These are phyloP conservation scores for Cecidostiba fungosa DNA, from an alignment of 2,888 invertebrate species.

Conservation along the genomic window DNA sequence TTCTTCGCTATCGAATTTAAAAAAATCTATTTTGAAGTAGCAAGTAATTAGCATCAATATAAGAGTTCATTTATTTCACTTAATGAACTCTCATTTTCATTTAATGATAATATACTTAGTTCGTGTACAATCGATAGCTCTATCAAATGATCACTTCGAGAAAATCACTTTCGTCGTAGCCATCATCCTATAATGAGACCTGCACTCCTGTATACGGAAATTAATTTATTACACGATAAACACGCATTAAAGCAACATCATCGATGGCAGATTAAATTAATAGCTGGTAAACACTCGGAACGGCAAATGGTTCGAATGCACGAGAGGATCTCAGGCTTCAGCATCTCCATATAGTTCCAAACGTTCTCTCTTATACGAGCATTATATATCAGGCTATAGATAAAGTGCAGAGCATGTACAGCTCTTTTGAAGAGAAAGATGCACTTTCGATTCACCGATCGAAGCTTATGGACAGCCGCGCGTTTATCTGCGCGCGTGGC, in stretches of 20 bases:
- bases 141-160: neutral
- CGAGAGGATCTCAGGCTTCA: neutral
- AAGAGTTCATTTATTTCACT: no score
- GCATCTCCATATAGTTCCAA: neutral
- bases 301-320: neutral
- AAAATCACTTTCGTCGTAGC: neutral
- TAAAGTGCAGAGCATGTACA: neutral
- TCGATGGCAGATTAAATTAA: neutral
- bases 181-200: neutral
- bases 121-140: neutral
- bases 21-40: no score
- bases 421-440: neutral
- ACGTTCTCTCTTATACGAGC: neutral
- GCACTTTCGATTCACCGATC: slow-evolving; percentile 32
- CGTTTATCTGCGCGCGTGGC: neutral
- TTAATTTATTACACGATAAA: neutral
- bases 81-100: no score
- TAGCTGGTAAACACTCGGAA: neutral
- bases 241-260: neutral
- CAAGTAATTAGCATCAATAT: no score
- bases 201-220: neutral
- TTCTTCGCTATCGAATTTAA: no score
- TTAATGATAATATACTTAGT: no score
- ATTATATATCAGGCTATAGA: neutral
- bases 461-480: neutral